Evolutionary conservation across 2,888 invertebrate species (phyloP).

Genomic region (Parthenolecanium corni): DNA sequence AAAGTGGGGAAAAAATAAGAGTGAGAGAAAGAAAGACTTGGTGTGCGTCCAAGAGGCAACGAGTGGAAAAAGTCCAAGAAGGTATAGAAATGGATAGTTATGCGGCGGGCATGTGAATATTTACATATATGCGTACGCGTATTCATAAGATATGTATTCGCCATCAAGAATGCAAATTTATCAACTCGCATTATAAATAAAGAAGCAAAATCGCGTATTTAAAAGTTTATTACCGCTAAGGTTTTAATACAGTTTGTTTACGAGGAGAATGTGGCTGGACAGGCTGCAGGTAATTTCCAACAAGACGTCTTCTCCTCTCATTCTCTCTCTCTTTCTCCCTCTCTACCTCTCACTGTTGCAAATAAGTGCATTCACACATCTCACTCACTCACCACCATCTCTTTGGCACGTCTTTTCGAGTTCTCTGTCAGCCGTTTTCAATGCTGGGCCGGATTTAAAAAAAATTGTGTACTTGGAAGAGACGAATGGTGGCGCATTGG

Average conservation of each 20-base stretch:
- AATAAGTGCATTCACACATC: too few species aligned
- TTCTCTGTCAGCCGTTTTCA: too few species aligned
- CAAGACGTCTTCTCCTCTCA: neutral
- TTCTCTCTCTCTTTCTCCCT: too few species aligned
- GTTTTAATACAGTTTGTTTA: slow-evolving; percentile 26
- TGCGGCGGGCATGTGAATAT: neutral
- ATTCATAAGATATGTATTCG: slow-evolving; percentile 8
- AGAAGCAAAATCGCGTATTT: slow-evolving; percentile 26
- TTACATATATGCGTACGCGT: slow-evolving; percentile 2
- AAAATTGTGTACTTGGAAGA: too few species aligned
- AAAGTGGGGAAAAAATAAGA: neutral
- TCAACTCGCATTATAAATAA: slow-evolving; percentile 24
- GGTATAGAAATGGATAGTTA: neutral
- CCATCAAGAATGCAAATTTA: slow-evolving; percentile 27
- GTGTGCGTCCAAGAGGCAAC: too few species aligned
- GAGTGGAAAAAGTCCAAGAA: too few species aligned
- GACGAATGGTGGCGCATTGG: too few species aligned
- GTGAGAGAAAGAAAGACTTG: neutral
- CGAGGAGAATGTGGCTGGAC: slow-evolving; percentile 9
- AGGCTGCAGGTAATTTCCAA: slow-evolving; percentile 13
- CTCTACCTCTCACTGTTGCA: too few species aligned
- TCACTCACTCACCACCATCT: too few species aligned
- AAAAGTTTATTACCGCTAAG: slow-evolving; percentile 21
- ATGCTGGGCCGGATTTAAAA: too few species aligned
- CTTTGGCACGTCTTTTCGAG: too few species aligned